Percentiles rank a stretch among this genome's conserved stretches.
Conservation (phyloP, 2,888 invertebrate species). For the Psococerastis gibbosa region DNA sequence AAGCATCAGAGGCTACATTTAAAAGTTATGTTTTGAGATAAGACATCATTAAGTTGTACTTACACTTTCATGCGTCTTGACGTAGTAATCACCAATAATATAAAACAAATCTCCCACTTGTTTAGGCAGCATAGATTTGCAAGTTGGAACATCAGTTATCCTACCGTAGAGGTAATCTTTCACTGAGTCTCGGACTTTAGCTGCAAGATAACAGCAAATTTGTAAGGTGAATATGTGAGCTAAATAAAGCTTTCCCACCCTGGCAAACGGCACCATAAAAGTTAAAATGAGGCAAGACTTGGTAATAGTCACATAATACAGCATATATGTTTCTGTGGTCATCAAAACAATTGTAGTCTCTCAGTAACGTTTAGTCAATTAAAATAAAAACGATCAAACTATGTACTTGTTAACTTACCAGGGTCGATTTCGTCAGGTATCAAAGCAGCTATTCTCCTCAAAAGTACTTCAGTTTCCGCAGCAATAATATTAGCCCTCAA, state of each 20-base stretch:
- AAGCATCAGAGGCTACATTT: no score
- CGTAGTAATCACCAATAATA: constrained; percentile 80
- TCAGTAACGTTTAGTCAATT: no score
- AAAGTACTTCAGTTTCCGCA: constrained; percentile 56
- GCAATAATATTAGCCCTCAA: constrained; percentile 46
- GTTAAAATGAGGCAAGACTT: no score
- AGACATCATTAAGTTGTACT: constrained; percentile 9
- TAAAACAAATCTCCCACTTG: constrained; percentile 38
- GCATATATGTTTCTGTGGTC: no score
- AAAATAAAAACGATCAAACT: no score
- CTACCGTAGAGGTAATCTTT: not conserved
- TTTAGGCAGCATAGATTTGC: constrained; percentile 16
- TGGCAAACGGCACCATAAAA: no score
- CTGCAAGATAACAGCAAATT: constrained; percentile 13
- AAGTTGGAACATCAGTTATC: not conserved
- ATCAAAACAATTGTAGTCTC: no score
- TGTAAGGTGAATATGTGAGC: no score
- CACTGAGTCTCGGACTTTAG: constrained; percentile 11
- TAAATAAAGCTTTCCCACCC: no score
- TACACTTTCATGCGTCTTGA: constrained; percentile 59
- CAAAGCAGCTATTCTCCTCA: constrained; percentile 46
- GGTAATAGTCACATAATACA: no score
- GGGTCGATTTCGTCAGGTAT: constrained; percentile 51
- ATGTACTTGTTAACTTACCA: no score
- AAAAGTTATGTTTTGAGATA: no score